These are phyloP conservation scores for Oryzaephilus surinamensis DNA, from an alignment of 1,140 invertebrate genomes.

Conservation along the genomic window DNA sequence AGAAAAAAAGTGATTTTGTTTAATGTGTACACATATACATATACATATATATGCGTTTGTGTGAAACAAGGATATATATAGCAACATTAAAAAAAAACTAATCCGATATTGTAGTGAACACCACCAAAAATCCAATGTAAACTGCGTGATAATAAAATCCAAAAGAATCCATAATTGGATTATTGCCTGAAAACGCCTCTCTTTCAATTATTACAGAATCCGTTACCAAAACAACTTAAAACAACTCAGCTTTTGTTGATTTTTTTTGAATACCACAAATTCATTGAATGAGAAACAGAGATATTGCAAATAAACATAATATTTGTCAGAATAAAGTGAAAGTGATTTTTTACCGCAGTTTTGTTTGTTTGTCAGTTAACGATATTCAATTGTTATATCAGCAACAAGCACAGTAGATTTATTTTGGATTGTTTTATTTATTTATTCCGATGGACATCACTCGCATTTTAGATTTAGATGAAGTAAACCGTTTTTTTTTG, in stretches of 20 bases:
- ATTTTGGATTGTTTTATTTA: no score
- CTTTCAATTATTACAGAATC: conserved; percentile 13
- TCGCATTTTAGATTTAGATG: no score
- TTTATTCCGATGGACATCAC: no score
- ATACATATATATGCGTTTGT: no score
- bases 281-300: not conserved
- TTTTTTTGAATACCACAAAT: no score
- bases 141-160: conserved; percentile 11
- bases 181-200: conserved; percentile 13
- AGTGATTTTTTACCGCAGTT: conserved; percentile 10
- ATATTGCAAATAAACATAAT: conserved; percentile 10
- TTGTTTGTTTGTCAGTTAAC: no score
- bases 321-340: conserved; percentile 12
- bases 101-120: conserved; percentile 11
- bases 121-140: conserved; percentile 12
- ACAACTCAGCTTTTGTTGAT: conserved; percentile 11
- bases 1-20: no score
- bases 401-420: no score
- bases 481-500: no score
- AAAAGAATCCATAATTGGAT: conserved; percentile 17
- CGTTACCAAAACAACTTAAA: conserved; percentile 16
- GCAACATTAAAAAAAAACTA: conserved; percentile 11
- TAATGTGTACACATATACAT: no score
- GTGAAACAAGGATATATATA: no score
- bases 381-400: no score